phyloP scores from a whole-genome alignment of 2,113 vertebrate genomes.

The Empidonax traillii region DNA sequence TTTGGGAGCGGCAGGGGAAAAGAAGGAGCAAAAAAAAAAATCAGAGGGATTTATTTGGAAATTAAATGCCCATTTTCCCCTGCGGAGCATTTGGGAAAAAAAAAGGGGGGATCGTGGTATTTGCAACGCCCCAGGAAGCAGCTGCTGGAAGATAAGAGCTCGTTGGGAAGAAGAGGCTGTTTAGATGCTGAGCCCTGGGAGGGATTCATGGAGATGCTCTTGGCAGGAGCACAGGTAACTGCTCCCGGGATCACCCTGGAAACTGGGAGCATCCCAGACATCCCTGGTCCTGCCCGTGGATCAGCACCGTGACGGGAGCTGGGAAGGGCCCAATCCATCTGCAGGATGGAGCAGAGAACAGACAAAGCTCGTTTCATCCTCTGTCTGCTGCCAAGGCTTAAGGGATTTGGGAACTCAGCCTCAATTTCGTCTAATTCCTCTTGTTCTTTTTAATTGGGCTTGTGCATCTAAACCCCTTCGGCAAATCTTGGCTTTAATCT shows the following conservation, averaged over 20 bases:
- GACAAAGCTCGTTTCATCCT: not conserved
- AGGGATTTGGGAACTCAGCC: not conserved
- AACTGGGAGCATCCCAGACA: not conserved
- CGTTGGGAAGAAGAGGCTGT: not conserved
- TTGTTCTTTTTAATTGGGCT: constrained; percentile 16
- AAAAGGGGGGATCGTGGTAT: not conserved
- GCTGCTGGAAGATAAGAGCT: not conserved
- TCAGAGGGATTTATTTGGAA: constrained; percentile 14
- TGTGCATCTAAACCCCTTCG: not conserved
- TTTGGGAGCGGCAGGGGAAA: not conserved
- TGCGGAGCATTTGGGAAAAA: not conserved
- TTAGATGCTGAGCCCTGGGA: not conserved
- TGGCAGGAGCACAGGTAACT: not conserved
- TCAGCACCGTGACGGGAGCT: accelerated
- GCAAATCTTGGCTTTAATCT: constrained; percentile 13
- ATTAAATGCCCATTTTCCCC: constrained; percentile 8
- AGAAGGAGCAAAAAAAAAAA: not conserved
- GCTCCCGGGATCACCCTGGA: accelerated
- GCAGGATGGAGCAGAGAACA: accelerated
- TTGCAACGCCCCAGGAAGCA: not conserved
- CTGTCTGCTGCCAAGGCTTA: not conserved
- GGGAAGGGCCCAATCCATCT: not conserved
- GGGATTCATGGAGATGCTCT: not conserved
- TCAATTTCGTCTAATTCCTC: not conserved
- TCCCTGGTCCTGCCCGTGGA: accelerated